phyloP scores from a whole-genome alignment of 2,113 vertebrate species.

The Tympanuchus pallidicinctus region DNA sequence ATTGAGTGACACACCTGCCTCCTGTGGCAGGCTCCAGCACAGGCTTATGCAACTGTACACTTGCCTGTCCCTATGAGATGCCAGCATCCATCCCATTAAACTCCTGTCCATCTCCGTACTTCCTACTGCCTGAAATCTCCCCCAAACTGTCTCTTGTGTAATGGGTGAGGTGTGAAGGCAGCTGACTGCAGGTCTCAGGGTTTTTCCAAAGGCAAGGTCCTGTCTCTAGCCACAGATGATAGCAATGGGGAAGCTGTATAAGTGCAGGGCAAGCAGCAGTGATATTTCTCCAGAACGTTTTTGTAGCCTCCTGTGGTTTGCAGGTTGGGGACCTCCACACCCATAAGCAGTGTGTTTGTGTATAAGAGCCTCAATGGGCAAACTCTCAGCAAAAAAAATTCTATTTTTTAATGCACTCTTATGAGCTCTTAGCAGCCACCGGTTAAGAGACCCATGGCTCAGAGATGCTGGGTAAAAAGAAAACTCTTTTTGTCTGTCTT shows the following conservation, averaged over 20 bases:
- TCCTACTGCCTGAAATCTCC: background rate
- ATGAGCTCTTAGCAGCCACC: background rate
- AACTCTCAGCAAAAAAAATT: background rate
- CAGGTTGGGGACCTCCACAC: background rate
- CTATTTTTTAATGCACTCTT: background rate
- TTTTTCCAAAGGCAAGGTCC: accelerated
- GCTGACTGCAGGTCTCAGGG: accelerated
- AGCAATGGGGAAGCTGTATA: background rate
- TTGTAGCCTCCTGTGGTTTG: background rate
- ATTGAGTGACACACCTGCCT: background rate
- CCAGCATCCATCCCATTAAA: constrained; percentile 8
- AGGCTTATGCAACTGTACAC: background rate
- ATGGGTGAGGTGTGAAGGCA: background rate
- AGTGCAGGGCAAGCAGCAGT: background rate
- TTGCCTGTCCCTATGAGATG: background rate
- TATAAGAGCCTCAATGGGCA: accelerated
- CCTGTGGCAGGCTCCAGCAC: background rate
- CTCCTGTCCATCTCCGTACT: background rate
- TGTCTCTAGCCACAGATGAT: background rate
- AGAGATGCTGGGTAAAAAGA: background rate
- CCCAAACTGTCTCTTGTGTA: background rate
- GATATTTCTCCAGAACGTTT: background rate
- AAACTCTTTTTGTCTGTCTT: background rate
- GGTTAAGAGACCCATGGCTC: background rate
- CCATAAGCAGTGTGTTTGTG: background rate